Percentiles rank a stretch among this genome's conserved stretches.
Conservation (phyloP, 2,888 invertebrate genomes). For the Empis stercorea region DNA sequence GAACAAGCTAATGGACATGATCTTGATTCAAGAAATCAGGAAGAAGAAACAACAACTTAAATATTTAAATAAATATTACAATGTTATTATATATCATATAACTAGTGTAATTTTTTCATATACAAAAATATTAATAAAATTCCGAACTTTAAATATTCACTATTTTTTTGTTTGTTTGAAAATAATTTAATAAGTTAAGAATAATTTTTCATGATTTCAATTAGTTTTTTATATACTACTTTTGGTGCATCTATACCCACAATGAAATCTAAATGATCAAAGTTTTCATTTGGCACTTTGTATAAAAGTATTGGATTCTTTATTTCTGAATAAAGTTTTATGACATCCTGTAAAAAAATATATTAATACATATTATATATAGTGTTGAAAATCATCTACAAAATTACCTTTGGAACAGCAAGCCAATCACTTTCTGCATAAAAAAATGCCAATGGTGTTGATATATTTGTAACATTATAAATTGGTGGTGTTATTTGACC, state of each 20-base stretch:
- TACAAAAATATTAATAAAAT: no score
- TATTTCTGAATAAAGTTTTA: constrained; percentile 41
- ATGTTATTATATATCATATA: no score
- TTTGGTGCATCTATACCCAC: constrained; percentile 48
- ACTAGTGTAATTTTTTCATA: no score
- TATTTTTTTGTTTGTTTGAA: no score
- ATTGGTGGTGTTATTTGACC: constrained; percentile 38
- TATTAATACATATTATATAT: no score
- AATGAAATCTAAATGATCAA: constrained; percentile 61
- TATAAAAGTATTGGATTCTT: constrained; percentile 44
- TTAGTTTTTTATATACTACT: constrained; percentile 43
- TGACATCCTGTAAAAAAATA: constrained; percentile 40
- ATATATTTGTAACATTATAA: constrained; percentile 39
- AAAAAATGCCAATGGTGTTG: constrained; percentile 42
- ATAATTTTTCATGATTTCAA: constrained; percentile 21
- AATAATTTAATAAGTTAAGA: no score
- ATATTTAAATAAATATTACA: no score
- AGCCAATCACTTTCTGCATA: constrained; percentile 61
- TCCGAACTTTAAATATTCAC: no score
- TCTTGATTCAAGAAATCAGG: no score
- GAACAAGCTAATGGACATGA: no score
- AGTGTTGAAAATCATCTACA: no score
- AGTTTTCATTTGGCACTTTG: constrained; percentile 45
- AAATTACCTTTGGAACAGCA: constrained; percentile 41
- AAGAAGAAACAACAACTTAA: no score